Conservation (phyloP, 2,797 vertebrate species). For the Malurus splendens region DNA sequence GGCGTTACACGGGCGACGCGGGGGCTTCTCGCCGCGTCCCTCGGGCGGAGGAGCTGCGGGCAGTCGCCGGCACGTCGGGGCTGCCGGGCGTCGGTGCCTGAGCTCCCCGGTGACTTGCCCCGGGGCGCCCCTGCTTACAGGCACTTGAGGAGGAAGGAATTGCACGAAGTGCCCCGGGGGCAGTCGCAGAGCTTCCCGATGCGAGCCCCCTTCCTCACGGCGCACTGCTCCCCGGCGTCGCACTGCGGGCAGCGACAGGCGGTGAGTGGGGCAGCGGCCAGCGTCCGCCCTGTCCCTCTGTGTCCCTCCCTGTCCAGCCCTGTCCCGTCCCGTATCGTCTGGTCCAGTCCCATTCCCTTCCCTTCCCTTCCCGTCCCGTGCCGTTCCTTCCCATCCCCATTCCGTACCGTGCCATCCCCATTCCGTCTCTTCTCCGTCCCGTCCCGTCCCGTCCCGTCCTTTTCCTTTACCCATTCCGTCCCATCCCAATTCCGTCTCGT, state of each 20-base stretch:
- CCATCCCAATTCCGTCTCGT: neutral
- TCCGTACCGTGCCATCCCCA: no score
- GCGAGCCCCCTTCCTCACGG: slow-evolving; percentile 76
- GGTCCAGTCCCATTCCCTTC: neutral
- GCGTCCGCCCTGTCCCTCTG: neutral
- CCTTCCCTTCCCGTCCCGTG: neutral
- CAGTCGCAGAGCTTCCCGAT: slow-evolving; percentile 81
- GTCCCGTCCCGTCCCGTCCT: neutral
- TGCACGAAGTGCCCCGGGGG: slow-evolving; percentile 77
- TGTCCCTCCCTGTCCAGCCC: neutral
- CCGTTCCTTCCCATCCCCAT: no score
- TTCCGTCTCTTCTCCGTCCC: neutral
- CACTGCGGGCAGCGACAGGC: slow-evolving; percentile 61
- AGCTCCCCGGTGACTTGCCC: neutral
- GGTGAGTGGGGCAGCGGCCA: neutral
- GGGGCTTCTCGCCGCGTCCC: slow-evolving; percentile 3
- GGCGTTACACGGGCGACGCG: slow-evolving; percentile 9
- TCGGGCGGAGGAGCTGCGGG: slow-evolving; percentile 2
- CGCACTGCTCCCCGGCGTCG: slow-evolving; percentile 77
- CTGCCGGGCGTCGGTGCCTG: neutral
- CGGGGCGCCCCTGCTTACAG: slow-evolving; percentile 41
- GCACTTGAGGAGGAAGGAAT: slow-evolving; percentile 79
- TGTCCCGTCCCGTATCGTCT: no score
- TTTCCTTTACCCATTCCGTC: neutral
- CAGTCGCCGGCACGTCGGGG: neutral